Conservation (phyloP, 2,888 invertebrate species). For the Achlya flavicornis region DNA sequence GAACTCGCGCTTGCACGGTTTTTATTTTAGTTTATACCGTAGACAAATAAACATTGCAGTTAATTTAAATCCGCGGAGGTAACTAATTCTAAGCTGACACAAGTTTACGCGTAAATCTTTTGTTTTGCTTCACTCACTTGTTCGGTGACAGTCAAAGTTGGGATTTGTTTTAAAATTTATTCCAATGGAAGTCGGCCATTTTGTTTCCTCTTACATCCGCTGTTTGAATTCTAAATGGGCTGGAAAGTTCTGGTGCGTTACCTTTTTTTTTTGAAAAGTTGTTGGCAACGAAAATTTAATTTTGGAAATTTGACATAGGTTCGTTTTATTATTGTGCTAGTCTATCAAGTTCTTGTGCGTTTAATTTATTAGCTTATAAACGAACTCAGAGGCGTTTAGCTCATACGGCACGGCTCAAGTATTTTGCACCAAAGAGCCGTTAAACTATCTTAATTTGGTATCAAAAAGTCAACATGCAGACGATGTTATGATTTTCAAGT, state of each 20-base stretch:
- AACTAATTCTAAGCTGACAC: slow-evolving; percentile 67
- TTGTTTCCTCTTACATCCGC: slow-evolving; percentile 68
- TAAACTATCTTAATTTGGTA: too few species aligned
- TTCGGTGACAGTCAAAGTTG: slow-evolving; percentile 69
- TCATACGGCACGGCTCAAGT: too few species aligned
- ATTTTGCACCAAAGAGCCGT: too few species aligned
- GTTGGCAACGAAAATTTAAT: slow-evolving; percentile 48
- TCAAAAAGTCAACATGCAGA: too few species aligned
- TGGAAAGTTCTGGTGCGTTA: slow-evolving; percentile 45
- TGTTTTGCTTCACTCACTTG: slow-evolving; percentile 70
- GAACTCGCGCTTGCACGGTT: too few species aligned
- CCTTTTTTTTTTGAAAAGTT: slow-evolving; percentile 53
- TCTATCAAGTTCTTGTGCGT: background rate
- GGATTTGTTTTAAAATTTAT: slow-evolving; percentile 79
- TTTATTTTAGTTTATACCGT: background rate
- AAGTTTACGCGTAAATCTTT: slow-evolving; percentile 78
- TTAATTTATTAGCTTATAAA: background rate
- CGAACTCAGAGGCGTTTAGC: too few species aligned
- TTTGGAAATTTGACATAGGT: slow-evolving; percentile 37
- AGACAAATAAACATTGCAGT: slow-evolving; percentile 20
- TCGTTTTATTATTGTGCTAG: background rate
- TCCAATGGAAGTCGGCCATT: slow-evolving; percentile 61
- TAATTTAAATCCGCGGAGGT: slow-evolving; percentile 54
- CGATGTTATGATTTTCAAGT: too few species aligned
- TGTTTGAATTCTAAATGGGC: slow-evolving; percentile 76